A percentile compares a stretch with the other conserved stretches of the same genome.
Evolutionary conservation across 2,888 invertebrate genomes (phyloP).

Genomic region (Peribatodes rhomboidaria): DNA sequence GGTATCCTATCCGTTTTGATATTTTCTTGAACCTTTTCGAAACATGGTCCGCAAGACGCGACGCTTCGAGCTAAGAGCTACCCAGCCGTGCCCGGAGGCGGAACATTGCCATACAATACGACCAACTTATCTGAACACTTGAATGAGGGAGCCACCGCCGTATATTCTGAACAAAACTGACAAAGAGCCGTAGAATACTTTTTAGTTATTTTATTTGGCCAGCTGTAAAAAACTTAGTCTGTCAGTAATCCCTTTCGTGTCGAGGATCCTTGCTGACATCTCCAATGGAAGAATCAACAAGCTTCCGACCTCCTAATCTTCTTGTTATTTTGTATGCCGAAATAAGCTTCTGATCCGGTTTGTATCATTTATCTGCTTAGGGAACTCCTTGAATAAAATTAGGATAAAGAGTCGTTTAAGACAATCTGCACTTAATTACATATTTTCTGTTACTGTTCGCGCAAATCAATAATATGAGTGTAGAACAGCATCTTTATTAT

Average conservation of each 20-base stretch:
- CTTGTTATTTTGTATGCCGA: background rate
- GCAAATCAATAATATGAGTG: too few species aligned
- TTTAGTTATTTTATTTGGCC: background rate
- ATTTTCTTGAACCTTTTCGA: background rate
- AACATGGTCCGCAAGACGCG: background rate
- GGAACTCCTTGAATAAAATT: too few species aligned
- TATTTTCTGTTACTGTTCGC: too few species aligned
- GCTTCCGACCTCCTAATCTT: constrained; percentile 15
- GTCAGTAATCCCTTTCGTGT: constrained; percentile 2
- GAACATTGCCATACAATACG: background rate
- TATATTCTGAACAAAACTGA: background rate
- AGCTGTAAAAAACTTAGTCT: background rate
- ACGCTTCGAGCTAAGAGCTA: background rate
- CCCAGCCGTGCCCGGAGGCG: background rate
- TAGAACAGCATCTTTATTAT: too few species aligned
- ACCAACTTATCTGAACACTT: background rate
- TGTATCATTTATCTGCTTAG: background rate
- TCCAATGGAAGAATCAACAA: constrained; percentile 29
- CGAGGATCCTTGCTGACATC: background rate
- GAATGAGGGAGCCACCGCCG: background rate
- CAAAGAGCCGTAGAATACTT: background rate
- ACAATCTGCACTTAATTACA: too few species aligned
- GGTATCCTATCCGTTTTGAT: background rate
- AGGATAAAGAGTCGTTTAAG: too few species aligned
- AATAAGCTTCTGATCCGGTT: constrained; percentile 1